These are phyloP conservation scores for Paralvinella palmiformis DNA, from an alignment of 1,140 invertebrate genomes.

Conservation along the genomic window DNA sequence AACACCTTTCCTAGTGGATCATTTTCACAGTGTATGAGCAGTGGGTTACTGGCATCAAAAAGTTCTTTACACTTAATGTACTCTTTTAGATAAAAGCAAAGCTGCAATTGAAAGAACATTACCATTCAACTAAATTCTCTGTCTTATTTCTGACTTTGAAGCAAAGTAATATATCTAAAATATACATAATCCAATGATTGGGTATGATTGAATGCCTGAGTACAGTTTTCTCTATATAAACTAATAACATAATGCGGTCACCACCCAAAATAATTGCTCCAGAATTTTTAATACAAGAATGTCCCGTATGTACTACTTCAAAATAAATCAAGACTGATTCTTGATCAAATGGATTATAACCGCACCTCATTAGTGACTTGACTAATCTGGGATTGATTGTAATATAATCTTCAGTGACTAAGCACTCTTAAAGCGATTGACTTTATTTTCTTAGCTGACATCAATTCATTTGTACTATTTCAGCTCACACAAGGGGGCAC, in stretches of 20 bases:
- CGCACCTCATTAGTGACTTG: too few relatives aligned
- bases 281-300: not conserved
- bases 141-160: not conserved
- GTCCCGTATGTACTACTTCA: too few relatives aligned
- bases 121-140: not conserved
- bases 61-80: slow-evolving; percentile 29
- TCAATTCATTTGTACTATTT: too few relatives aligned
- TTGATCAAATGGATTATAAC: too few relatives aligned
- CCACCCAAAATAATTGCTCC: not conserved
- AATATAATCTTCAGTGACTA: too few relatives aligned
- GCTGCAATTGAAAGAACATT: slow-evolving; percentile 5
- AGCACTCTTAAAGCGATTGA: too few relatives aligned
- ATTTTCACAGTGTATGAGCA: slow-evolving; percentile 27
- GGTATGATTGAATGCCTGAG: not conserved
- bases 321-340: too few relatives aligned
- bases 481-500: too few relatives aligned
- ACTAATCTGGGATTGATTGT: too few relatives aligned
- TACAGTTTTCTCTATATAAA: not conserved
- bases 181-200: not conserved
- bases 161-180: not conserved
- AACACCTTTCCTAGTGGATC: slow-evolving; percentile 31
- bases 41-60: slow-evolving; percentile 29
- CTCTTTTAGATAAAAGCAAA: slow-evolving; percentile 25
- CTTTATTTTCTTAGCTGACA: too few relatives aligned
- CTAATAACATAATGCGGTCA: not conserved